These are phyloP conservation scores for Lethenteron reissneri DNA, from an alignment of 2,113 vertebrate species.

Conservation along the genomic window DNA sequence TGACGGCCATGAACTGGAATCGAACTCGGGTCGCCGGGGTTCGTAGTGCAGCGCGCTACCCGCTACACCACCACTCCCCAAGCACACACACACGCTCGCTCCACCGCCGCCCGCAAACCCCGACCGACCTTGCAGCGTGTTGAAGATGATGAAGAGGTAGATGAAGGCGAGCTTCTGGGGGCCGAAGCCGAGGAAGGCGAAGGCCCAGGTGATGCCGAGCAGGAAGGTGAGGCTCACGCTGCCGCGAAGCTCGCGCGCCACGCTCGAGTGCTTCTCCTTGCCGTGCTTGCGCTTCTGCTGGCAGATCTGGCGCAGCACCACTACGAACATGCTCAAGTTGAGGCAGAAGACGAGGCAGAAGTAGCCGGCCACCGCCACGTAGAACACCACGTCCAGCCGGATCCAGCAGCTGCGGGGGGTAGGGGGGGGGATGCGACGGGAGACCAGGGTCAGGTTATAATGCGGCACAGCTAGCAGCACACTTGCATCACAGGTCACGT, in stretches of 20 bases:
- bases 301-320: constrained; percentile 45
- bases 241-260: constrained; percentile 32
- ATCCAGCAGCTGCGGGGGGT: constrained; percentile 52
- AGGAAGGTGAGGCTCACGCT: constrained; percentile 44
- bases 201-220: constrained; percentile 50
- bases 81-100: too few relatives aligned
- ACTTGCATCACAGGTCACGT: too few relatives aligned
- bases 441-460: neutral
- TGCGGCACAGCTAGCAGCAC: too few relatives aligned
- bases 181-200: constrained; percentile 47
- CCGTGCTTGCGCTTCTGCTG: constrained; percentile 23
- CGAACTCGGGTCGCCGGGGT: too few relatives aligned
- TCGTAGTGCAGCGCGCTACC: too few relatives aligned
- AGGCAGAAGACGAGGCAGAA: constrained; percentile 36
- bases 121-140: constrained; percentile 46
- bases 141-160: constrained; percentile 53
- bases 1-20: too few relatives aligned
- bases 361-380: constrained; percentile 35
- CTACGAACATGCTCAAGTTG: constrained; percentile 37
- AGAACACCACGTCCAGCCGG: constrained; percentile 27
- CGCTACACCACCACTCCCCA: too few relatives aligned
- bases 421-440: neutral
- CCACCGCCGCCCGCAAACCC: too few relatives aligned
- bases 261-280: constrained; percentile 13
- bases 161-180: constrained; percentile 27